A percentile compares a stretch with the other conserved stretches of the same genome.
Evolutionary conservation across 2,113 vertebrate species (phyloP).

Genomic region (Miniopterus natalensis): DNA sequence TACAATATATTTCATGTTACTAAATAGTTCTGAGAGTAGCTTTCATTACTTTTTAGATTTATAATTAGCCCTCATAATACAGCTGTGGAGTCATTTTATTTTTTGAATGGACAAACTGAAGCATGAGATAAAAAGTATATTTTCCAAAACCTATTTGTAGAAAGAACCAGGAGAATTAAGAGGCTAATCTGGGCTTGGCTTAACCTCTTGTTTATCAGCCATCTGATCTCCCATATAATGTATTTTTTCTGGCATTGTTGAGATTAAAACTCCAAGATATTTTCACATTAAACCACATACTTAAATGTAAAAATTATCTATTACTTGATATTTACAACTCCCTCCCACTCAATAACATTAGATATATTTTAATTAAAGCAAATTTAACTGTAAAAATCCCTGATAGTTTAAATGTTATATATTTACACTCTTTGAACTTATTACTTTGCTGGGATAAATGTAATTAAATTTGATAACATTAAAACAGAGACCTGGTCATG

Average conservation of each 20-base stretch:
- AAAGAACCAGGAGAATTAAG: conserved; percentile 42
- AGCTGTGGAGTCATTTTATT: conserved; percentile 22
- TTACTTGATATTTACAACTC: background rate
- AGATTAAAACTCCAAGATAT: background rate
- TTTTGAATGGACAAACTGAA: conserved; percentile 54
- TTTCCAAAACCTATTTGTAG: background rate
- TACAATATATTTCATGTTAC: conserved; percentile 31
- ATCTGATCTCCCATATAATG: background rate
- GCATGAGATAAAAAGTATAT: background rate
- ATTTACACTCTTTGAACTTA: conserved; percentile 44
- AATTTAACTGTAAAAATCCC: conserved; percentile 57
- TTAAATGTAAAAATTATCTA: background rate
- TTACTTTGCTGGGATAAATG: background rate
- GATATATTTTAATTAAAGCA: conserved; percentile 27
- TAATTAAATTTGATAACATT: conserved; percentile 38
- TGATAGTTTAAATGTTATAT: conserved; percentile 20
- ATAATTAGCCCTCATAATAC: conserved; percentile 52
- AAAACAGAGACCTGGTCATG: background rate
- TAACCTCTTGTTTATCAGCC: conserved; percentile 35
- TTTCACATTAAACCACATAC: background rate
- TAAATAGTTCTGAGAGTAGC: conserved; percentile 58
- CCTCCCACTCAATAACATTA: background rate
- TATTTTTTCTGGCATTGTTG: background rate
- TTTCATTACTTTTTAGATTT: conserved; percentile 66
- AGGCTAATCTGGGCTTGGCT: background rate